These are phyloP conservation scores for Neosilurus hyrtlii DNA, from an alignment of 2,797 vertebrate species.

Conservation along the genomic window DNA sequence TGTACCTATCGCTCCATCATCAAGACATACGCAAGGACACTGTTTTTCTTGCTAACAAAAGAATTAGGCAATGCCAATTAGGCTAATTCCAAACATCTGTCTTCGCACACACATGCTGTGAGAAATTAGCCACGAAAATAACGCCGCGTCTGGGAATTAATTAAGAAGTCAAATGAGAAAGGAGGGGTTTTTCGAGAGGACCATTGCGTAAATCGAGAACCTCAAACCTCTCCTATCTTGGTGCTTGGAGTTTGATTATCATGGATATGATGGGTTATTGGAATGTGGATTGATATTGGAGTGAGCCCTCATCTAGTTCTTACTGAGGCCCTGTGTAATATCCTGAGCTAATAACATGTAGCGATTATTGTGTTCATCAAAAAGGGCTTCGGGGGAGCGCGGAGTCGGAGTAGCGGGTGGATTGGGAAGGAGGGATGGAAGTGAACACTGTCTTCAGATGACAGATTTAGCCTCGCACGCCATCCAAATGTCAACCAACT, in stretches of 20 bases:
- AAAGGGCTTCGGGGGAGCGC: not conserved
- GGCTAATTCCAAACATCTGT: slow-evolving; percentile 27
- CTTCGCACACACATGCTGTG: not conserved
- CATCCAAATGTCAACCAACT: slow-evolving; percentile 46
- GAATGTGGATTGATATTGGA: not conserved
- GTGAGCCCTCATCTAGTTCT: not conserved
- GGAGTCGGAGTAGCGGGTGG: slow-evolving; percentile 29
- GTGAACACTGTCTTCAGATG: slow-evolving; percentile 38
- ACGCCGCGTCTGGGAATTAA: slow-evolving; percentile 23
- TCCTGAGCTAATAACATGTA: not conserved
- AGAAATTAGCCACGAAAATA: slow-evolving; percentile 35
- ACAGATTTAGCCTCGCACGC: slow-evolving; percentile 20
- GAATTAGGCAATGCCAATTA: not conserved
- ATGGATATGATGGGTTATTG: not conserved
- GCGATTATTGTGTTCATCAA: not conserved
- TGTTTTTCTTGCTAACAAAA: slow-evolving; percentile 15
- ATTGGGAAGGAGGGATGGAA: slow-evolving; percentile 48
- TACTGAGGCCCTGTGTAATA: not conserved
- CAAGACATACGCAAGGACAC: not conserved
- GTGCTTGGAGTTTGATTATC: not conserved
- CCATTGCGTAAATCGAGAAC: not conserved
- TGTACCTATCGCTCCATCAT: not conserved
- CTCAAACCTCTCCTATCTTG: not conserved
- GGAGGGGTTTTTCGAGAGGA: not conserved
- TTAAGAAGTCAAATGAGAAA: slow-evolving; percentile 12